Base-by-base conservation (phyloP, 1,140 invertebrate species). In the Calliopsis andreniformis region DNA sequence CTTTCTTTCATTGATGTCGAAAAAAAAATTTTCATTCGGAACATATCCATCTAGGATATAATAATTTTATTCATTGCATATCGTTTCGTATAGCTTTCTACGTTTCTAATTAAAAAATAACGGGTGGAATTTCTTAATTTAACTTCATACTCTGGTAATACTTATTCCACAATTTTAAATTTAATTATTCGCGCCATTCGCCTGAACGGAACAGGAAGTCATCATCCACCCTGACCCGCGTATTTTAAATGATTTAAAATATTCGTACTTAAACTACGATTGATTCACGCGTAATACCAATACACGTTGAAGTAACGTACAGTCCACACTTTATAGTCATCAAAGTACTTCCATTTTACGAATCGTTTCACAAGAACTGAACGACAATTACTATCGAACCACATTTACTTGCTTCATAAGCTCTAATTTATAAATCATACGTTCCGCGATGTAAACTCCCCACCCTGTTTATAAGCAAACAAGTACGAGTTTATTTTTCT, bases 401-500 rank as follows among this genome's bases (percentile, higher is more conserved):
- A 23, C 2, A 5, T 67, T 23, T 43, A 23, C 32, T 39, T 6
- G 12, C 30, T 23, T 49, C 42, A 7, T 18, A 39, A 25, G 3
- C 32, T 5, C 32, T 66, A 49, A 20, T 76, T 81, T 77, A 66
- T 43, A 20, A 67, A 56, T 16, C 42, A n/a, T 1, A 16, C 32
- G 32, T 64, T 43, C 69, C 42, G 20, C 51, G 42, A 82, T 28
- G 25, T 59, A 49, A 53, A 47, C 14, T 5, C 12, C 35, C 16
- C 35, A 72, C n/a, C 69, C 47, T 20, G 56, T 45, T 28, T 8
- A 49, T 70, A 25, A 71, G 55, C 62, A 39, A 32, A 55, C 42
- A 45, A 39, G 8, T 12, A 45, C 30, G 30, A 47, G 20, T 84
- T 84, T 84, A 78, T 78, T 84, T 79, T 85, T 84, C 53, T 79